Percentiles rank a stretch among this genome's conserved stretches.
Evolutionary conservation across 1,140 invertebrate genomes (phyloP).

Genomic region (Atopsyche davidsoni): DNA sequence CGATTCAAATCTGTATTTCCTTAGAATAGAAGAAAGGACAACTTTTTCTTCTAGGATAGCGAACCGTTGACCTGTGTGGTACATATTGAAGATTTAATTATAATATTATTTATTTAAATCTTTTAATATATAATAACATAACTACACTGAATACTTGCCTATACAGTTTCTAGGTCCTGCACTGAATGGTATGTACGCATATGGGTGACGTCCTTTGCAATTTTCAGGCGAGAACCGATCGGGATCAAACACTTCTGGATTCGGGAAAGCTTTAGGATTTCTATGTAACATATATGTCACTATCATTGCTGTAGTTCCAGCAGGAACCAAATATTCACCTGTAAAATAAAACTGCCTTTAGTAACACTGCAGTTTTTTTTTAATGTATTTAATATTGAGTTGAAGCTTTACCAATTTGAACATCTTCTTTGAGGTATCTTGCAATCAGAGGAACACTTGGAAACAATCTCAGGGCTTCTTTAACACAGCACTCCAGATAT

Average conservation of each 20-base stretch:
- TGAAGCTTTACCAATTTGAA: constrained; percentile 45
- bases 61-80: constrained; percentile 67
- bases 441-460: constrained; percentile 64
- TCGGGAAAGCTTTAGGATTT: constrained; percentile 47
- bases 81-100: too few species aligned
- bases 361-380: not conserved
- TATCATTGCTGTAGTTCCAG: constrained; percentile 50
- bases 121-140: not conserved
- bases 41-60: constrained; percentile 67
- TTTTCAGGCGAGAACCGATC: constrained; percentile 56
- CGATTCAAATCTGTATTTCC: constrained; percentile 54
- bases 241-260: constrained; percentile 55
- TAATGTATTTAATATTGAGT: not conserved
- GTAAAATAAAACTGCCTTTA: constrained; percentile 21
- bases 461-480: constrained; percentile 56
- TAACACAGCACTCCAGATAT: constrained; percentile 64
- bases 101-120: not conserved
- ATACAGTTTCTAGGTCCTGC: constrained; percentile 68
- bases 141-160: constrained; percentile 39
- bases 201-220: constrained; percentile 51
- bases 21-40: constrained; percentile 57
- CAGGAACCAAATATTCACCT: constrained; percentile 48
- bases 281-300: constrained; percentile 51
- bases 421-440: constrained; percentile 52
- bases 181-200: constrained; percentile 65